Percentiles rank a stretch among this genome's conserved stretches.
Conservation (phyloP, 2,113 vertebrate species). For the Leuciscus idus region DNA sequence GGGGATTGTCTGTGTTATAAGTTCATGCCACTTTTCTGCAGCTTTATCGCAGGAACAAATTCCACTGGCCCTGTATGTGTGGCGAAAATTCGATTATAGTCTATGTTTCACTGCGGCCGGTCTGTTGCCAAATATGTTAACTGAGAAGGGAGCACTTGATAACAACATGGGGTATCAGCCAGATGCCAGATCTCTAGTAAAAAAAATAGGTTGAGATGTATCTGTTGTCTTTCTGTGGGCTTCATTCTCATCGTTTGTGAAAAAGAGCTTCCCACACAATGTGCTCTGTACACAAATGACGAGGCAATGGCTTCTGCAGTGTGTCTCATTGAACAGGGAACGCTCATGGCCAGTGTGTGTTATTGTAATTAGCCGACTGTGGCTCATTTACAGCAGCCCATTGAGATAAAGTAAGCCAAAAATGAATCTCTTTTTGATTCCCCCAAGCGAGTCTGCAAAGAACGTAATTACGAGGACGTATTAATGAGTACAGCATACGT, state of each 20-base stretch:
- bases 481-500: slow-evolving; percentile 18
- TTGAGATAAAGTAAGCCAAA: slow-evolving; percentile 37
- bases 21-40: not conserved
- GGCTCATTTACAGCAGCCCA: slow-evolving; percentile 38
- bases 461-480: slow-evolving; percentile 34
- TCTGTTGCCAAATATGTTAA: slow-evolving; percentile 12
- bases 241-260: slow-evolving; percentile 3
- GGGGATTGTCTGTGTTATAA: not conserved
- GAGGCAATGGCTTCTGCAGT: slow-evolving; percentile 30
- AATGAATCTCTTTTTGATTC: slow-evolving; percentile 36
- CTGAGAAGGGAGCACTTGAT: slow-evolving; percentile 9
- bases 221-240: slow-evolving; percentile 18
- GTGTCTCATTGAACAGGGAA: slow-evolving; percentile 1
- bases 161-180: slow-evolving; percentile 7
- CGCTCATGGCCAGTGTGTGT: slow-evolving; percentile 24
- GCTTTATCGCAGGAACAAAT: not conserved
- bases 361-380: slow-evolving; percentile 32
- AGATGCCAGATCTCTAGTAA: not conserved
- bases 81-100: not conserved
- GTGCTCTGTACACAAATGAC: slow-evolving; percentile 25
- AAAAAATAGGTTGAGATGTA: slow-evolving; percentile 23
- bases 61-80: not conserved
- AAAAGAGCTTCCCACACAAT: slow-evolving; percentile 39
- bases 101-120: not conserved
- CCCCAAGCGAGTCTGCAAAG: slow-evolving; percentile 22